Conservation (phyloP, 2,888 invertebrate species). For the Calameuta pallipes region DNA sequence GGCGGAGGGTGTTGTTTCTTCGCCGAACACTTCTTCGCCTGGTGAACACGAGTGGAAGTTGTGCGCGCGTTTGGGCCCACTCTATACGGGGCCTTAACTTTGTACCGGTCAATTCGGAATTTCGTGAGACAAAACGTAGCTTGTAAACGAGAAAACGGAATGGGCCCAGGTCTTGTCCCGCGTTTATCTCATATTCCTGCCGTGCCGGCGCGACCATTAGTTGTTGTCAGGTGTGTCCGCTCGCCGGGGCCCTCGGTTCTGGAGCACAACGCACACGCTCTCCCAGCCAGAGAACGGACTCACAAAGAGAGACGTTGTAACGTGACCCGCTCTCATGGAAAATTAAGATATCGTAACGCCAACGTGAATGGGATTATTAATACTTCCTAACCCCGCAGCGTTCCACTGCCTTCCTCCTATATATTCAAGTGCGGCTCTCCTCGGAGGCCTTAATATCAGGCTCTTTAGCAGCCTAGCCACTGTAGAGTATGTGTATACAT, state of each 20-base stretch:
- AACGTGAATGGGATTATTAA: conserved; percentile 51
- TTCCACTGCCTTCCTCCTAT: neutral
- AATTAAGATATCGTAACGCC: conserved; percentile 58
- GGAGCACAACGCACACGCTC: conserved; percentile 7
- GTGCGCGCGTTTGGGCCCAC: conserved; percentile 1
- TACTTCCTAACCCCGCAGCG: conserved; percentile 29
- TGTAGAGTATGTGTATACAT: neutral
- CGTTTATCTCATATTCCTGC: conserved; percentile 56
- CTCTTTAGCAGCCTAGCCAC: neutral
- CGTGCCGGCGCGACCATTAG: conserved; percentile 52
- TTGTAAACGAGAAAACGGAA: conserved; percentile 55
- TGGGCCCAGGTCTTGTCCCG: conserved; percentile 42
- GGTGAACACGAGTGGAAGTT: neutral
- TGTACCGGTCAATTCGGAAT: conserved; percentile 8
- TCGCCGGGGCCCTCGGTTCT: conserved; percentile 22
- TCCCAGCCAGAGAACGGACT: neutral
- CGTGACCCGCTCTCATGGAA: conserved; percentile 50
- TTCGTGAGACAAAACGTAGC: conserved; percentile 27
- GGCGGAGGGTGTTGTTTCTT: too few relatives aligned
- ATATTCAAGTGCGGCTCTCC: neutral
- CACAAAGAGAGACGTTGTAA: conserved; percentile 53
- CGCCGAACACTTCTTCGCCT: neutral
- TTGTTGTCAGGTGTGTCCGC: conserved; percentile 59
- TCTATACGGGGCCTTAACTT: conserved; percentile 2
- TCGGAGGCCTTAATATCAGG: neutral